phyloP scores from a whole-genome alignment of 2,888 invertebrate genomes.

The Scaptomyza caliginosa region DNA sequence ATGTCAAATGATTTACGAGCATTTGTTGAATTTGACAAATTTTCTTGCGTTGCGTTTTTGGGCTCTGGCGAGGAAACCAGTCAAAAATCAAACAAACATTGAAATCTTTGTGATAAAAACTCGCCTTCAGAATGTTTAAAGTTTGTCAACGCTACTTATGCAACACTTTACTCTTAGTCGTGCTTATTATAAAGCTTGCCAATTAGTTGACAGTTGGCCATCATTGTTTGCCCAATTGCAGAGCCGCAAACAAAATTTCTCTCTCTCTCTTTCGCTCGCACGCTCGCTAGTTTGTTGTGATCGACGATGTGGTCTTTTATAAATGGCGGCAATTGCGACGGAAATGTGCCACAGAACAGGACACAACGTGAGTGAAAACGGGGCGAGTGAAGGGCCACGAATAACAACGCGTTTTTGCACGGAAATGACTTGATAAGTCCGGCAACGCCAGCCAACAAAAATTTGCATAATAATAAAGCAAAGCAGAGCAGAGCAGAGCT shows the following conservation, averaged over 20 bases:
- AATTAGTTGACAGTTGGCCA: constrained; percentile 50
- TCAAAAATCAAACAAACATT: constrained; percentile 18
- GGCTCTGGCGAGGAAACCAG: not conserved
- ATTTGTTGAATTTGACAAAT: constrained; percentile 73
- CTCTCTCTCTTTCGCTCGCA: constrained; percentile 15
- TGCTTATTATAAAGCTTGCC: constrained; percentile 44
- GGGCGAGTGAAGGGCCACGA: not conserved
- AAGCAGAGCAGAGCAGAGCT: constrained; percentile 1
- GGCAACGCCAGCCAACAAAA: constrained; percentile 34
- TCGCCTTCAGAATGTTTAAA: not conserved
- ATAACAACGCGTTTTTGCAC: constrained; percentile 60
- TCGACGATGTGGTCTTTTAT: constrained; percentile 57
- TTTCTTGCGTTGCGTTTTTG: constrained; percentile 26
- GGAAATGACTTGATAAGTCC: constrained; percentile 79
- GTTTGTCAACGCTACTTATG: not conserved
- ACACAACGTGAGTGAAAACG: no score
- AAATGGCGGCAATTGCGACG: constrained; percentile 75
- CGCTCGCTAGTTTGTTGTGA: constrained; percentile 48
- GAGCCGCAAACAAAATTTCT: constrained; percentile 37
- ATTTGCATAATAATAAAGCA: constrained; percentile 77
- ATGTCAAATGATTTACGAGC: constrained; percentile 66
- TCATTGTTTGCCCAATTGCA: constrained; percentile 51
- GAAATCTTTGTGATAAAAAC: not conserved
- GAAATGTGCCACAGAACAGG: constrained; percentile 58
- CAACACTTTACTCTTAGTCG: no score